These are phyloP conservation scores for Lepidochitona cinerea DNA, from an alignment of 2,888 invertebrate species.

Conservation along the genomic window DNA sequence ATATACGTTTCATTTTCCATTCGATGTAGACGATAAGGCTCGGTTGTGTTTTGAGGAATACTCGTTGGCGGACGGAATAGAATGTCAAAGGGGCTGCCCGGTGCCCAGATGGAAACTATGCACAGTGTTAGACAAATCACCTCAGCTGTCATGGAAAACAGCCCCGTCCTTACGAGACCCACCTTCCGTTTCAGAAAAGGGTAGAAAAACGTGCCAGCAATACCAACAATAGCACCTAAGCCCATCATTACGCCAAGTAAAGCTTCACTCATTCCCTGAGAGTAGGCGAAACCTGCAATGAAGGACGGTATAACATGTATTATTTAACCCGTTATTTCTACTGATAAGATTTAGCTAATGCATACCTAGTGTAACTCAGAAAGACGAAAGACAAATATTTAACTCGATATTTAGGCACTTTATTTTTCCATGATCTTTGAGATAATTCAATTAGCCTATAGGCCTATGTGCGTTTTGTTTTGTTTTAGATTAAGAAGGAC, in stretches of 20 bases:
- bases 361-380: no score
- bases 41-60: background rate
- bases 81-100: slow-evolving; percentile 72
- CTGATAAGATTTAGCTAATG: no score
- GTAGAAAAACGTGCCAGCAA: slow-evolving; percentile 72
- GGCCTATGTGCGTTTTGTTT: no score
- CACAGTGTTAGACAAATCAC: slow-evolving; percentile 68
- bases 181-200: slow-evolving; percentile 66
- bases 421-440: no score
- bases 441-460: no score
- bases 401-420: no score
- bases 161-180: slow-evolving; percentile 65
- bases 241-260: slow-evolving; percentile 71
- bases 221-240: slow-evolving; percentile 71
- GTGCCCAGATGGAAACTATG: slow-evolving; percentile 71
- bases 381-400: no score
- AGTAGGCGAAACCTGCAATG: slow-evolving; percentile 68
- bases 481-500: background rate
- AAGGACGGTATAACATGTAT: no score
- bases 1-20: background rate
- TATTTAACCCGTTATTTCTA: no score
- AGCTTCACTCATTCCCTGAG: slow-evolving; percentile 70
- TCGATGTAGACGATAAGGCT: background rate
- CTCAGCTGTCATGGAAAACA: slow-evolving; percentile 61
- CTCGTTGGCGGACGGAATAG: background rate